Conservation (phyloP, 2,888 invertebrate species). For the Escarpia spicata region DNA sequence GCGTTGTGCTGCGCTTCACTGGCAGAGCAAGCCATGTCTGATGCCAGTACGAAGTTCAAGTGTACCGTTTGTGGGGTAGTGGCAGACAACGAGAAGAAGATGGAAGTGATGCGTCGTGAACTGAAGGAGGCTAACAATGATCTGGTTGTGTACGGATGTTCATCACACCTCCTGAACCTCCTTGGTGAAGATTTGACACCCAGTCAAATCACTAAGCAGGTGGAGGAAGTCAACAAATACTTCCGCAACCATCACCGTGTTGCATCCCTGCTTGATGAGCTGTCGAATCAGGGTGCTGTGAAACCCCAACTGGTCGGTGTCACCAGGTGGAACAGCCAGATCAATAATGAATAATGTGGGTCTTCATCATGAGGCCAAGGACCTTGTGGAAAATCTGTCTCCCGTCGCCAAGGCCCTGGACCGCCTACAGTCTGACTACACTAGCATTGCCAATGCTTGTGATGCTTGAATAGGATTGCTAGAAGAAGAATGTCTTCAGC, state of each 20-base stretch:
- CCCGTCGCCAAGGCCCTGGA: not conserved
- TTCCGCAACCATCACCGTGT: slow-evolving; percentile 18
- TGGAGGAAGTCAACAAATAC: slow-evolving; percentile 20
- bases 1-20: slow-evolving; percentile 34
- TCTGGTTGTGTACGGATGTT: slow-evolving; percentile 3
- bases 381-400: not conserved
- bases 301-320: not conserved
- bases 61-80: slow-evolving; percentile 29
- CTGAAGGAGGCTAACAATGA: not conserved
- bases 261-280: slow-evolving; percentile 1
- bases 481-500: not conserved
- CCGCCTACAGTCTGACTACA: slow-evolving; percentile 8
- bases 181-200: slow-evolving; percentile 14
- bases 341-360: not conserved
- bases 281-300: not conserved
- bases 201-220: not conserved
- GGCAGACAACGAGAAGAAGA: slow-evolving; percentile 1
- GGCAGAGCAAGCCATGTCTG: slow-evolving; percentile 26
- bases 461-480: not conserved
- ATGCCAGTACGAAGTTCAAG: slow-evolving; percentile 29
- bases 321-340: not conserved
- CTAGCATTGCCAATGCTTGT: slow-evolving; percentile 18
- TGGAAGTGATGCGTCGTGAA: not conserved
- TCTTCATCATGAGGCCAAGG: not conserved
- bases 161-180: slow-evolving; percentile 19